Percentiles rank a stretch among this genome's conserved stretches.
These are phyloP conservation scores for Tillus elongatus DNA, from an alignment of 2,888 invertebrate genomes.

Conservation along the genomic window DNA sequence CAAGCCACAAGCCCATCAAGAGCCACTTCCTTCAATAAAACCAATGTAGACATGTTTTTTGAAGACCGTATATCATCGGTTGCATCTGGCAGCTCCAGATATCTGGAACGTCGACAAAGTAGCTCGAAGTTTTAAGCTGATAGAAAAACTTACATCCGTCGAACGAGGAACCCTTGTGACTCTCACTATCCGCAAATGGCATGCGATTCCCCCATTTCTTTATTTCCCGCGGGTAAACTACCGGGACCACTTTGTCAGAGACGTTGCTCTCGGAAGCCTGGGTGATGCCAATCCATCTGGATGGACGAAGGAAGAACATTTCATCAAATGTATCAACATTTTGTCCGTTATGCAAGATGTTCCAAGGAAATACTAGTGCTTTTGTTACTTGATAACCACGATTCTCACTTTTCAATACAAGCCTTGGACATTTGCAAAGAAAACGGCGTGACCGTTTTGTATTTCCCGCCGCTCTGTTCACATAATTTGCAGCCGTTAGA, in stretches of 20 bases:
- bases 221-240: conserved; percentile 31
- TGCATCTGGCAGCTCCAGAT: conserved; percentile 14
- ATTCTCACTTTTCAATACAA: no score
- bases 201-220: conserved; percentile 31
- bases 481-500: conserved; percentile 15
- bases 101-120: conserved; percentile 37
- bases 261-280: conserved; percentile 16
- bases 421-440: conserved; percentile 15
- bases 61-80: no score
- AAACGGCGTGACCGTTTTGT: conserved; percentile 15
- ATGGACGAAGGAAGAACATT: conserved; percentile 23
- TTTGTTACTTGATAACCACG: conserved; percentile 12
- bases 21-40: conserved; percentile 9
- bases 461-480: conserved; percentile 18
- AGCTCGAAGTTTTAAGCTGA: conserved; percentile 34
- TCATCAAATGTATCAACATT: conserved; percentile 20
- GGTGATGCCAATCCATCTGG: conserved; percentile 23
- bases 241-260: conserved; percentile 16
- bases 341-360: conserved; percentile 16
- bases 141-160: conserved; percentile 33
- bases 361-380: conserved; percentile 15
- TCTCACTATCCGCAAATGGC: conserved; percentile 25
- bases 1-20: no score
- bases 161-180: conserved; percentile 33
- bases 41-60: no score